Evolutionary conservation across 2,888 invertebrate species (phyloP), one percentile per base, ranked within the genome.

Genomic region (Lycia hirtaria): DNA sequence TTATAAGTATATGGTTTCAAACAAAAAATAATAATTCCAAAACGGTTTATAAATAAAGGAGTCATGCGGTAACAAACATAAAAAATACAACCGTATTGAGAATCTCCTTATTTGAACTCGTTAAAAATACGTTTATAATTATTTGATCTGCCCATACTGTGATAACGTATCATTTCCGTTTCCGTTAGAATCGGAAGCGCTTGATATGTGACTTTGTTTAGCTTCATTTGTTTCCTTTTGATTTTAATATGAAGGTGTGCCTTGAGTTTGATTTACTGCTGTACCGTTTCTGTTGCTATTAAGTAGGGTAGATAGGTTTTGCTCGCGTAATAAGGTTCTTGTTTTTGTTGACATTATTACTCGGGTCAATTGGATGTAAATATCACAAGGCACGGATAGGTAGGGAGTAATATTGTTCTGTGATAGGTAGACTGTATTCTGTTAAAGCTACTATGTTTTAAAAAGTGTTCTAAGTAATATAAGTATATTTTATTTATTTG

Each of bases 171-270:
- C 26, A 15, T 73, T 75, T 81, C 79, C 80, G 79, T 69, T 70
- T 72, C 76, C 79, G 76, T 55, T 75, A 76, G 79, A 58, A 52
- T 62, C 79, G 83, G 83, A 82, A 69, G 49, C 59, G 74, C 73
- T 75, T 77, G 81, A 83, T 80, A 80, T 82, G 82, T 78, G 81
- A 80, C 76, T 81, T 81, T 81, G 78, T 82, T 81, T 80, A 79
- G 77, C 71, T 68, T 70, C 73, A 76, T 76, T 75, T 74, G 80
- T 43, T 58, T 58, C 57, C 57, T 58, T 47, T 53, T 58, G 52
- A 58, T 58, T 58, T 58, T 58, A 58, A 58, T 58, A 53, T 69
- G 72, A 67, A 70, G 70, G 57, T 56, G 44, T 50, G 47, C 49
- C 35, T 48, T n/a, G 43, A 45, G 26, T 15, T 15, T 53, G 57